Evolutionary conservation across 2,888 invertebrate genomes (phyloP).

Genomic region (Serripes groenlandicus): DNA sequence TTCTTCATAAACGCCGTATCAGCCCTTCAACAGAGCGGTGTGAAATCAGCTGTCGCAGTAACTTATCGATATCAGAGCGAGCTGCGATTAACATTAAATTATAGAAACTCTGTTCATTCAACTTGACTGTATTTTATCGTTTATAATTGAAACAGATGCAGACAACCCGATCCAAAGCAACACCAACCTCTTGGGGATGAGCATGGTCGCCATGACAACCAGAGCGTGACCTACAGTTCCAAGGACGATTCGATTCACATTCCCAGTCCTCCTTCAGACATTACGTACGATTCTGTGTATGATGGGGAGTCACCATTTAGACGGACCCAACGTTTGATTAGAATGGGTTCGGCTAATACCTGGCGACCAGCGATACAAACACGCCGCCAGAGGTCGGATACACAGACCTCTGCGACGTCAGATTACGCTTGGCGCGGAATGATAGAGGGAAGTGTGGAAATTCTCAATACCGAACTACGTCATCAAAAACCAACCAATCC

Average conservation of each 20-base stretch:
- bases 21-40: too few relatives aligned
- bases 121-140: not conserved
- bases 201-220: constrained; percentile 22
- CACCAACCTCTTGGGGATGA: constrained; percentile 30
- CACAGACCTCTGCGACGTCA: constrained; percentile 27
- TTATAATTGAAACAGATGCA: constrained; percentile 30
- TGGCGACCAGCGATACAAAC: constrained; percentile 49
- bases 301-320: constrained; percentile 60
- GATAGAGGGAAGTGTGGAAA: constrained; percentile 59
- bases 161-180: constrained; percentile 25
- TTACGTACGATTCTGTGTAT: constrained; percentile 61
- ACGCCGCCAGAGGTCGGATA: constrained; percentile 23
- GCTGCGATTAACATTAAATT: not conserved
- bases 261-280: constrained; percentile 40
- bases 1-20: too few relatives aligned
- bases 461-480: constrained; percentile 60
- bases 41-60: too few relatives aligned
- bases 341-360: constrained; percentile 64
- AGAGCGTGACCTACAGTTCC: constrained; percentile 44
- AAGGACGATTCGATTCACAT: constrained; percentile 57
- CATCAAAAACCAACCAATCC: constrained; percentile 4
- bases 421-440: constrained; percentile 61
- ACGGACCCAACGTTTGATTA: constrained; percentile 54
- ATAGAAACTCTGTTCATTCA: not conserved
- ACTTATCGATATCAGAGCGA: too few relatives aligned